Percentiles rank a stretch among this genome's conserved stretches.
These are phyloP conservation scores for Oreortyx pictus DNA, from an alignment of 2,797 vertebrate species.

Conservation along the genomic window DNA sequence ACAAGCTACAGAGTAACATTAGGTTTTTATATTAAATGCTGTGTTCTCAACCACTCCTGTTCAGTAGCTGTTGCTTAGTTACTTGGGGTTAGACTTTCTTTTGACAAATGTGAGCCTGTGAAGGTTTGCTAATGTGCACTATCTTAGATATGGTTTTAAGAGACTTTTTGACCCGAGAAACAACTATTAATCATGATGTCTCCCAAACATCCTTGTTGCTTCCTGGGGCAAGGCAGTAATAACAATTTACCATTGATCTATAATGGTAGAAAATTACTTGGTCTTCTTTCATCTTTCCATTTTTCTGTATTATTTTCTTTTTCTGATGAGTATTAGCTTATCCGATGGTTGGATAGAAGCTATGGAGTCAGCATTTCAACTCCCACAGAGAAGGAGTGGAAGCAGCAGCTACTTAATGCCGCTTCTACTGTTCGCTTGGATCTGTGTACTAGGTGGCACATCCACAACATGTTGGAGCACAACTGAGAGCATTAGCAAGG, in stretches of 20 bases:
- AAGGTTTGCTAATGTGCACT: neutral
- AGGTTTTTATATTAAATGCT: constrained; percentile 7
- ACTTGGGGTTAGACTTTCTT: neutral
- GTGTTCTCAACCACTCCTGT: neutral
- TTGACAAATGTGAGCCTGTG: neutral
- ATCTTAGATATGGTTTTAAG: neutral
- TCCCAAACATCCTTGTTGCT: neutral
- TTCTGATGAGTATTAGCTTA: neutral
- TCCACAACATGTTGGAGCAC: neutral
- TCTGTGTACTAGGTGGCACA: neutral
- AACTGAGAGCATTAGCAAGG: neutral
- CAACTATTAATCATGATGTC: neutral
- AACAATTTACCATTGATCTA: neutral
- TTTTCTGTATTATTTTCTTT: neutral
- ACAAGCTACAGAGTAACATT: neutral
- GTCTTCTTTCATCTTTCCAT: neutral
- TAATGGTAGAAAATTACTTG: neutral
- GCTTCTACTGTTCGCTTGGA: neutral
- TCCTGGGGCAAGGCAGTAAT: neutral
- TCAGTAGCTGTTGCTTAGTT: constrained; percentile 27
- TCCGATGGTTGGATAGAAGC: neutral
- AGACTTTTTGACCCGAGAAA: neutral
- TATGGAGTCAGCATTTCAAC: neutral
- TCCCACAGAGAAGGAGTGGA: neutral
- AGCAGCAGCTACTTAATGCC: neutral